These are phyloP conservation scores for Semnornis frantzii DNA, from an alignment of 2,113 vertebrate genomes.

Conservation along the genomic window DNA sequence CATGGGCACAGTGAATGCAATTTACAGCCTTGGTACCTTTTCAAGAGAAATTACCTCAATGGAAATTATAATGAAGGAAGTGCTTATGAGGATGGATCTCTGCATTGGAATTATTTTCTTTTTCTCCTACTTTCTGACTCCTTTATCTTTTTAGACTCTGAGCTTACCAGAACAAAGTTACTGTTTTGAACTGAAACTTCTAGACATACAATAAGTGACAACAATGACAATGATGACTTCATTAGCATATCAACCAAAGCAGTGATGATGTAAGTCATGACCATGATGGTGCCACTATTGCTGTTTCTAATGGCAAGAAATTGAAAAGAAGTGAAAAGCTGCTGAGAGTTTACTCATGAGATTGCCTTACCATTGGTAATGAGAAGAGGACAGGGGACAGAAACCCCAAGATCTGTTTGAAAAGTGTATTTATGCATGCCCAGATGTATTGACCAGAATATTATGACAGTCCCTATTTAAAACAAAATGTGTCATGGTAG, in stretches of 20 bases:
- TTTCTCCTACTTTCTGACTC: neutral
- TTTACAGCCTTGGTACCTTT: neutral
- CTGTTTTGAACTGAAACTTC: neutral
- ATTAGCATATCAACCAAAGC: neutral
- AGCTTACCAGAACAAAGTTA: neutral
- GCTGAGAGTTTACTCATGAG: neutral
- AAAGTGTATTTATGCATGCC: neutral
- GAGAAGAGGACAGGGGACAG: neutral
- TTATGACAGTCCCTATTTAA: neutral
- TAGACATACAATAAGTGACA: neutral
- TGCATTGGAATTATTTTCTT: neutral
- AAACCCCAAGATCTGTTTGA: neutral
- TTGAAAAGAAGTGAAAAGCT: neutral
- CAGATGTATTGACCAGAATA: neutral
- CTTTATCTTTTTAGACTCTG: neutral
- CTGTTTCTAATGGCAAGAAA: neutral
- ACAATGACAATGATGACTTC: neutral
- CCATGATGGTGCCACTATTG: neutral
- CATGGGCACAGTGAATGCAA: neutral
- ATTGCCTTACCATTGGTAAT: neutral
- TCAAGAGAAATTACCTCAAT: neutral
- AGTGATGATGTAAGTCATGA: neutral
- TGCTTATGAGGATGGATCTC: neutral
- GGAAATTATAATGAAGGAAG: neutral
- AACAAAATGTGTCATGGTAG: neutral